Evolutionary conservation across 2,113 vertebrate genomes (phyloP), one percentile per base, ranked within the genome.

Genomic region (Xiphophorus hellerii): DNA sequence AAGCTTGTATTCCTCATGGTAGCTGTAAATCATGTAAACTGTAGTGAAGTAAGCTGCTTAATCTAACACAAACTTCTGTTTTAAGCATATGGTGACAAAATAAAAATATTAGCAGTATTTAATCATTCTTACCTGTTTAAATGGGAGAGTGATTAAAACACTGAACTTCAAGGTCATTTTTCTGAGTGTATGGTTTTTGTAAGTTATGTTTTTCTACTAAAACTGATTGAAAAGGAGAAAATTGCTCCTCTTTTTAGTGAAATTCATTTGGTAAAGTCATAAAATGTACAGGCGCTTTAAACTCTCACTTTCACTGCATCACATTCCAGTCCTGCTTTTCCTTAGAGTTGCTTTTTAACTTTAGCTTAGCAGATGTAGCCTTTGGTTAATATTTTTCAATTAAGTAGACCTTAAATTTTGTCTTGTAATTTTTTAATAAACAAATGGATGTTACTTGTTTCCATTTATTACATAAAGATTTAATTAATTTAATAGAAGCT

Each of bases 1-100:
- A 25, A 81, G 68, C 17, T 0, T 27, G 27, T 73, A 42, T 42
- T 10, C 78, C 82, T 66, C 20, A 20, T 17, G 63, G 62, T 48
- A n/a, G 44, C 33, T 8, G 58, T 62, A 44, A 83, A 65, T 70
- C 66, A 69, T 69, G 17, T 0, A 25, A 29, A 58, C 31, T 65
- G 0, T 71, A 67, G 48, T 64, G 42, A 67, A 75, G 62, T 81
- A 73, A 80, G 67, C 37, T 35, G 17, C 66, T 71, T n/a, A 67
- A 81, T 60, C 76, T 5, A 48, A 1, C 17, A 48, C 44, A 20
- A 48, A 1, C 44, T 5, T 44, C 42, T 44, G 42, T 13, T 39
- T 39, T 3, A 13, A 39, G 37, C 37, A 2, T 42, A 4, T 15
- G 14, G 39, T 20, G 44, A 48, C 44, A 48, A 48, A 42, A 10